phyloP scores from a whole-genome alignment of 2,113 vertebrate genomes.

The Phodopus roborovskii region DNA sequence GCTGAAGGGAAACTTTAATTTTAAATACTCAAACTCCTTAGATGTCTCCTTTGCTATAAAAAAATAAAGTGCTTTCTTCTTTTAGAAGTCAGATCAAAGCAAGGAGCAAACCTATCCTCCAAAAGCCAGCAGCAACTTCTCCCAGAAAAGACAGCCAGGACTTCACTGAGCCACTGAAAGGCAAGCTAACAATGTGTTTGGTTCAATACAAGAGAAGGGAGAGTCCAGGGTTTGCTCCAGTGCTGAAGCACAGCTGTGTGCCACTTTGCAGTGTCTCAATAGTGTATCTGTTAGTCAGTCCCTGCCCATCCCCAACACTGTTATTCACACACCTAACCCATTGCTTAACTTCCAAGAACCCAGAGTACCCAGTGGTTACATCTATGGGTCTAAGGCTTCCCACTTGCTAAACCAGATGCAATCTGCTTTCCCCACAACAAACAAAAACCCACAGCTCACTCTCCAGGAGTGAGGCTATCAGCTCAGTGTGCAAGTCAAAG shows the following conservation, averaged over 20 bases:
- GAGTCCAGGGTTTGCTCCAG: neutral
- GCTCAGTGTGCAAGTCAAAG: neutral
- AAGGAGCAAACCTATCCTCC: conserved; percentile 53
- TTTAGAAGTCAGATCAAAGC: conserved; percentile 78
- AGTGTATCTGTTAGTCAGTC: neutral
- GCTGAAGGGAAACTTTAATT: conserved; percentile 61
- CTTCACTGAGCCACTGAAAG: conserved; percentile 3
- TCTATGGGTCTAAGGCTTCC: neutral
- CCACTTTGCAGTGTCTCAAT: neutral
- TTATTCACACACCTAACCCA: neutral
- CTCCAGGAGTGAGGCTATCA: neutral
- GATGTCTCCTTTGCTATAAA: conserved; percentile 66
- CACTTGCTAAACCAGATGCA: neutral
- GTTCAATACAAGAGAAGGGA: neutral
- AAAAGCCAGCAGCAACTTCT: conserved; percentile 58
- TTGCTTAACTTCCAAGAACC: neutral
- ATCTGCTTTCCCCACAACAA: conserved; percentile 46
- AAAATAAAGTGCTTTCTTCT: conserved; percentile 67
- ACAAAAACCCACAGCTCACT: neutral
- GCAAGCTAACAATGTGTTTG: neutral
- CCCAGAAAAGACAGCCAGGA: neutral
- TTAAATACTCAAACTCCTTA: conserved; percentile 73
- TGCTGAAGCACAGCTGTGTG: neutral
- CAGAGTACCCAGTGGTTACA: neutral
- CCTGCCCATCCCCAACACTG: neutral